Evolutionary conservation across 2,888 invertebrate genomes (phyloP), one percentile per base, ranked within the genome.

Genomic region (Fabriciana adippe): DNA sequence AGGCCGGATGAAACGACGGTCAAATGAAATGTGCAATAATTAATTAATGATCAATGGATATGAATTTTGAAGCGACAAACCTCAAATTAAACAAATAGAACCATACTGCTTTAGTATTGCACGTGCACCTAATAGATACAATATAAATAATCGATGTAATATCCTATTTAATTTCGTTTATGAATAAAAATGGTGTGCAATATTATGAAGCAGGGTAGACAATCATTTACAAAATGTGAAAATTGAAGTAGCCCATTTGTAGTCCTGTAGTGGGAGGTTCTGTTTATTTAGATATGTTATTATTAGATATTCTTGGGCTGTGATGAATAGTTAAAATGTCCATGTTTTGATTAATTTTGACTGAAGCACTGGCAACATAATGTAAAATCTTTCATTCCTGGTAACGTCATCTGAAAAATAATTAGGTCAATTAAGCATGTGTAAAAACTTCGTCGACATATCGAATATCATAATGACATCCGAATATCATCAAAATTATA

Each of bases 281-380:
- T 62, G 78, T 77, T 79, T 64, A 73, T 77, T 78, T 81, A 82
- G 78, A 80, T 77, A 78, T 83, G 79, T 81, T 81, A 78, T 78
- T 76, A 78, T 76, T 81, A 80, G 80, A 75, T 79, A 83, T 83
- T 83, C 77, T 84, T 79, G 81, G 86, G 85, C 86, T 87, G 87
- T 86, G 85, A 86, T 81, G 79, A 76, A 73, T 73, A 75, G 67
- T 61, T 71, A 72, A 66, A 57, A 61, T 48, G 59, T 48, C 48
- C 59, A 59, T 48, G 21, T 48, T 26, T 64, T 56, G 11, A 31
- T 45, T 60, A 35, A 41, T 57, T 69, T 67, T 74, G 62, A 64
- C 68, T 71, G 31, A 41, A 64, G 55, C 64, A 73, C 72, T 73
- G 76, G 77, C 75, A 76, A 75, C 74, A 73, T 54, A 73, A 64